Conservation (phyloP, 2,797 vertebrate genomes). For the Phaenicophaeus curvirostris region DNA sequence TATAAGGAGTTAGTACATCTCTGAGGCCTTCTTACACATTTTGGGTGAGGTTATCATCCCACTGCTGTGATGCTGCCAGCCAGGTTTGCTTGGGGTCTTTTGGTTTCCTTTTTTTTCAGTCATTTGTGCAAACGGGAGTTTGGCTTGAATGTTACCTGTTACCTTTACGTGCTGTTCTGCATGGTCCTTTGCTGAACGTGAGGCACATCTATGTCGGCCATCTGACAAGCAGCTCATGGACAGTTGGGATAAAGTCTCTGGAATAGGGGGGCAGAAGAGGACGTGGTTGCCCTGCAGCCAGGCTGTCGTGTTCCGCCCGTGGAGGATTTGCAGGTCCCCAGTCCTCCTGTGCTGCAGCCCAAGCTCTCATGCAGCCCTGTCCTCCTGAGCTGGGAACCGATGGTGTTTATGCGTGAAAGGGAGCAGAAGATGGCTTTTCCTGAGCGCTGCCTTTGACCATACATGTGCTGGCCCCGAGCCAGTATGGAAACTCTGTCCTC, state of each 20-base stretch:
- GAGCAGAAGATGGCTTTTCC: conserved; percentile 74
- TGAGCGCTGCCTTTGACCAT: conserved; percentile 69
- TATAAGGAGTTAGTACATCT: background rate
- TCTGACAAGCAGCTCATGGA: accelerated
- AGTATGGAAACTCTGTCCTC: conserved; percentile 76
- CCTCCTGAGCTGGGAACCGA: background rate
- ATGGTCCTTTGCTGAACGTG: background rate
- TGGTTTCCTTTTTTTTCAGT: background rate
- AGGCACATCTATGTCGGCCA: background rate
- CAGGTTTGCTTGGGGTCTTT: background rate
- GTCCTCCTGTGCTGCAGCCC: background rate
- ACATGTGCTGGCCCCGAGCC: conserved; percentile 71
- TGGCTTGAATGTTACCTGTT: background rate
- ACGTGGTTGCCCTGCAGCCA: background rate
- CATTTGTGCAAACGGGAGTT: accelerated
- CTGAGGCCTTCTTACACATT: background rate
- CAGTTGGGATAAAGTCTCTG: accelerated
- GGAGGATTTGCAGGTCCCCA: background rate
- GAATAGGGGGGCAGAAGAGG: background rate
- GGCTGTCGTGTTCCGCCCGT: accelerated
- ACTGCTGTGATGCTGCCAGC: background rate
- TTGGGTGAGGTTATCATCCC: background rate
- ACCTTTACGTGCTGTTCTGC: background rate
- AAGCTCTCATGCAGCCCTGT: background rate
- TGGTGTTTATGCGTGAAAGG: conserved; percentile 15